Evolutionary conservation across 2,888 invertebrate species (phyloP).

Genomic region (Argynnis bischoffii): DNA sequence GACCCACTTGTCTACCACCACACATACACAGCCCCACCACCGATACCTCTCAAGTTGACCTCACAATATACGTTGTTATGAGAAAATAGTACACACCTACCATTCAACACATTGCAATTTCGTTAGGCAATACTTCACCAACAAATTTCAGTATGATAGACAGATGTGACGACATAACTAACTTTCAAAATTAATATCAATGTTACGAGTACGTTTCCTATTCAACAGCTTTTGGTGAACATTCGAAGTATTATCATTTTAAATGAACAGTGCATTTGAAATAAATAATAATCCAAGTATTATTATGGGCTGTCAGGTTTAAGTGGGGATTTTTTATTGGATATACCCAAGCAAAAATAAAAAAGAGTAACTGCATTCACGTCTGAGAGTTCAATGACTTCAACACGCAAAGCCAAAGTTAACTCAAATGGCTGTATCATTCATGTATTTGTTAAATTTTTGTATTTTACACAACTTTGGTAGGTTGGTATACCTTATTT

Average conservation of each 20-base stretch:
- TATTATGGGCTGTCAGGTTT: not conserved
- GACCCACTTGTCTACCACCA: constrained; percentile 54
- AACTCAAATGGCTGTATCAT: constrained; percentile 6
- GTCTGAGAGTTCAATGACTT: constrained; percentile 32
- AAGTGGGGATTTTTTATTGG: constrained; percentile 14
- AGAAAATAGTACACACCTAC: constrained; percentile 29
- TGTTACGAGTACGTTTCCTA: constrained; percentile 33
- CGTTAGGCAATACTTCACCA: constrained; percentile 43
- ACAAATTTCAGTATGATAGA: constrained; percentile 46
- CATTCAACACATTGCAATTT: constrained; percentile 34
- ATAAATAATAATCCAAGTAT: not conserved
- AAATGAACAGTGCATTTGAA: not conserved
- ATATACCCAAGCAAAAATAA: constrained; percentile 18
- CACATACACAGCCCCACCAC: constrained; percentile 43
- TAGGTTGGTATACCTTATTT: not conserved
- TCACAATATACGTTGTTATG: constrained; percentile 34
- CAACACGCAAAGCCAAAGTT: constrained; percentile 24
- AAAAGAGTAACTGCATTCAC: constrained; percentile 28
- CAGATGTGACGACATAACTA: constrained; percentile 41
- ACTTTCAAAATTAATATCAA: constrained; percentile 48
- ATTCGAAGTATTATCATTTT: not conserved
- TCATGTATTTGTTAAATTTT: not conserved
- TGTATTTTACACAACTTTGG: not conserved
- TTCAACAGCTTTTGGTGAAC: constrained; percentile 22
- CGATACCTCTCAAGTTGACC: constrained; percentile 34